Evolutionary conservation across 1,140 invertebrate species (phyloP).

Genomic region (Chironomus striatipennis): DNA sequence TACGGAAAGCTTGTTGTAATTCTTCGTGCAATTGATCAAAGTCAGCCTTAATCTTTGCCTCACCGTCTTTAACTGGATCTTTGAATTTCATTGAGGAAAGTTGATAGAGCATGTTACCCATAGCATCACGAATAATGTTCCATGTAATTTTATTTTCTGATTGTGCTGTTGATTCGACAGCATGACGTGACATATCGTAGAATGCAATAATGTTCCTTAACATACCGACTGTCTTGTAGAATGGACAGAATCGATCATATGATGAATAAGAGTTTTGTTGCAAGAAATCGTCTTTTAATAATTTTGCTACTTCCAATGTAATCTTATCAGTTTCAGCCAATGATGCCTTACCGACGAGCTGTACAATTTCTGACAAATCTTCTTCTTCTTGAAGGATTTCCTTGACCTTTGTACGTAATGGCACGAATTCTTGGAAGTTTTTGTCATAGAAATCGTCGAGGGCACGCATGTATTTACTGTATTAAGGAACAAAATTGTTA

Average conservation of each 20-base stretch:
- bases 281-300: slow-evolving; percentile 98
- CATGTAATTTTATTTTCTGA: slow-evolving; percentile 99
- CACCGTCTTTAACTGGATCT: slow-evolving; percentile 97
- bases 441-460: slow-evolving; percentile 99
- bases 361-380: slow-evolving; percentile 99
- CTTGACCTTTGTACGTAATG: slow-evolving; percentile 85
- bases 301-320: slow-evolving; percentile 95
- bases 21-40: slow-evolving; percentile 93
- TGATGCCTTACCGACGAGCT: slow-evolving; percentile 97
- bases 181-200: slow-evolving; percentile 95
- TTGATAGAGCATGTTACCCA: slow-evolving; percentile 94
- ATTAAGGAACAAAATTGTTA: slow-evolving; percentile 63
- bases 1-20: slow-evolving; percentile 94
- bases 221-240: slow-evolving; percentile 99
- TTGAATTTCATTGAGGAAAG: slow-evolving; percentile 99
- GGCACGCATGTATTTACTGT: slow-evolving; percentile 94
- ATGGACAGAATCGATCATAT: slow-evolving; percentile 98
- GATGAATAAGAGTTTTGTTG: slow-evolving; percentile 97
- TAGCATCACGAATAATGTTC: slow-evolving; percentile 92
- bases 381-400: slow-evolving; percentile 99
- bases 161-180: slow-evolving; percentile 95
- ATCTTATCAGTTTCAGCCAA: slow-evolving; percentile 99
- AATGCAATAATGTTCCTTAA: slow-evolving; percentile 97
- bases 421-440: slow-evolving; percentile 98
- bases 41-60: slow-evolving; percentile 93